Evolutionary conservation across 2,113 vertebrate species (phyloP).

Genomic region (Melanocharis versteri): DNA sequence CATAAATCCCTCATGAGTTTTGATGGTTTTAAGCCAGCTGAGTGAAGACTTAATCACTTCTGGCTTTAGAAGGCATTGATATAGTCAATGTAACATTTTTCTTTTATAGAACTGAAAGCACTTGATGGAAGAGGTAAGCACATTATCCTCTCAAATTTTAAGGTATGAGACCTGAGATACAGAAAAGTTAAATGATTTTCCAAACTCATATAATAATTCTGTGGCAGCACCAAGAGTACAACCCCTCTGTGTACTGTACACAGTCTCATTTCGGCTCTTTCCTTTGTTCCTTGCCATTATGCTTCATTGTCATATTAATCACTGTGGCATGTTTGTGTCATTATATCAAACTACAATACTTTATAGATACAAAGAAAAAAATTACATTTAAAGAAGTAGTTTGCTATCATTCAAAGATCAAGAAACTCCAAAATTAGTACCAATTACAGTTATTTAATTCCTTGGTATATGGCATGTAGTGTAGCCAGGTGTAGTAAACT

Average conservation of each 20-base stretch:
- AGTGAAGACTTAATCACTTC: not conserved
- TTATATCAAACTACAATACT: not conserved
- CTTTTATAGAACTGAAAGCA: not conserved
- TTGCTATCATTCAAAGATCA: not conserved
- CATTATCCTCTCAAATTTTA: not conserved
- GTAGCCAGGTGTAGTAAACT: not conserved
- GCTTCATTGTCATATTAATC: not conserved
- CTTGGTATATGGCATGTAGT: not conserved
- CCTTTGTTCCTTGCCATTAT: not conserved
- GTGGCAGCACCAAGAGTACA: not conserved
- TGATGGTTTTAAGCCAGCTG: not conserved
- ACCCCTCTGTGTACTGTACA: no score
- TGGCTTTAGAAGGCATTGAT: not conserved
- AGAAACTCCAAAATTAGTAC: not conserved
- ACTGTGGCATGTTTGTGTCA: not conserved
- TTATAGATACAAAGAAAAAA: not conserved
- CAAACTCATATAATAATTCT: not conserved
- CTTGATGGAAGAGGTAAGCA: not conserved
- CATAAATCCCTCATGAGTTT: not conserved
- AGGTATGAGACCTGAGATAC: not conserved
- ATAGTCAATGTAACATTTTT: not conserved
- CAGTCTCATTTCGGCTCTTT: not conserved
- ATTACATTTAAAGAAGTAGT: not conserved
- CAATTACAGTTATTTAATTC: not conserved
- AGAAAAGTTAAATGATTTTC: not conserved